Conservation (phyloP, 2,797 vertebrate species). For the Periparus ater region DNA sequence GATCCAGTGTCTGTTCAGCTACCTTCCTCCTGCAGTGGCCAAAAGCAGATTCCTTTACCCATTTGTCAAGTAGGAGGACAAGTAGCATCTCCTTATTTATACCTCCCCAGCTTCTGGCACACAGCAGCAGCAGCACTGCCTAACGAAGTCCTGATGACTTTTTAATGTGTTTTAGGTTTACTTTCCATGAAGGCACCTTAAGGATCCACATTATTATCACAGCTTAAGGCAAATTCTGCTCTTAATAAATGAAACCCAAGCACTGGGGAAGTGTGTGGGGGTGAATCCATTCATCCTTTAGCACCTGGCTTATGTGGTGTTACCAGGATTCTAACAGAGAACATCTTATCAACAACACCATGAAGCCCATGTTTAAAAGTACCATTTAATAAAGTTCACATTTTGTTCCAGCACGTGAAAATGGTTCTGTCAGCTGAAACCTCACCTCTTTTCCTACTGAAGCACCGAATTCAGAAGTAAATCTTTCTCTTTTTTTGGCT, state of each 20-base stretch:
- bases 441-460: background rate
- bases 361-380: background rate
- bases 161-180: conserved; percentile 19
- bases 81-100: conserved; percentile 49
- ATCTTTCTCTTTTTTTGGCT: background rate
- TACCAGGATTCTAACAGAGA: background rate
- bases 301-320: background rate
- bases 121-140: conserved; percentile 2
- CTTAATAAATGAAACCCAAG: background rate
- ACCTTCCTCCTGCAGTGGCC: background rate
- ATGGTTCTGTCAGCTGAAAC: background rate
- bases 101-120: conserved; percentile 20
- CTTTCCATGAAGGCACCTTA: background rate
- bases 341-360: background rate
- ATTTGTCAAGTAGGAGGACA: conserved; percentile 5
- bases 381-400: background rate
- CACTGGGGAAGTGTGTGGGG: background rate
- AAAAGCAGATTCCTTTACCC: conserved; percentile 22
- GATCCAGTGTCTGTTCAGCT: background rate
- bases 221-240: background rate
- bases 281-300: background rate
- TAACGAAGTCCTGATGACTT: conserved; percentile 20
- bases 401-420: background rate
- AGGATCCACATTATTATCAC: background rate
- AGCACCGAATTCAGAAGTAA: background rate